Conservation (phyloP, 2,113 vertebrate genomes). For the Eubucco bourcierii region DNA sequence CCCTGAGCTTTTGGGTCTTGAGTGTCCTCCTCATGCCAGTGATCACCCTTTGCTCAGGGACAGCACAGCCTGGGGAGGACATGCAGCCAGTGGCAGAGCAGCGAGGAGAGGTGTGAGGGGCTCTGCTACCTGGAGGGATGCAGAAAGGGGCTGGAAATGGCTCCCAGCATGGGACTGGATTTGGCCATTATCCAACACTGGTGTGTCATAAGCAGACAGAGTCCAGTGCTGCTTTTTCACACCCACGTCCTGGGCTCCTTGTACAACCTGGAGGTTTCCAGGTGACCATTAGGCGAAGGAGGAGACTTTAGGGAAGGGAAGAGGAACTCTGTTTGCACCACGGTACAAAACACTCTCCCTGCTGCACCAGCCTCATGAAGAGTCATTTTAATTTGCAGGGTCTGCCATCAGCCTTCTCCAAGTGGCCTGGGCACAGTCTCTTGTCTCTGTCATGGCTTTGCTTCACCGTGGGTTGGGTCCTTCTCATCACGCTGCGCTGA, state of each 20-base stretch:
- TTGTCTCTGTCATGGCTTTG: constrained; percentile 7
- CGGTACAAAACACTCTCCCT: neutral
- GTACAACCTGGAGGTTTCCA: neutral
- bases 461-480: neutral
- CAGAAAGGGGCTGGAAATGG: neutral
- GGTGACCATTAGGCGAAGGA: neutral
- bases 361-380: neutral
- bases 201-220: neutral
- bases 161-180: neutral
- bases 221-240: neutral
- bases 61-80: neutral
- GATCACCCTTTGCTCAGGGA: neutral
- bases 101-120: neutral
- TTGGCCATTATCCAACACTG: neutral
- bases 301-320: constrained; percentile 5
- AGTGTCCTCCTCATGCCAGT: neutral
- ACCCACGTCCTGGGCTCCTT: neutral
- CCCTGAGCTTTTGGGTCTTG: neutral
- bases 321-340: neutral
- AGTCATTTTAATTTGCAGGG: neutral
- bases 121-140: neutral
- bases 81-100: neutral
- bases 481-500: constrained; percentile 41
- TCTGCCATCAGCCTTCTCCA: neutral
- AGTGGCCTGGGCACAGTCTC: neutral